These are phyloP conservation scores for Myotis lucifugus DNA, from an alignment of 2,113 vertebrate species.

Conservation along the genomic window DNA sequence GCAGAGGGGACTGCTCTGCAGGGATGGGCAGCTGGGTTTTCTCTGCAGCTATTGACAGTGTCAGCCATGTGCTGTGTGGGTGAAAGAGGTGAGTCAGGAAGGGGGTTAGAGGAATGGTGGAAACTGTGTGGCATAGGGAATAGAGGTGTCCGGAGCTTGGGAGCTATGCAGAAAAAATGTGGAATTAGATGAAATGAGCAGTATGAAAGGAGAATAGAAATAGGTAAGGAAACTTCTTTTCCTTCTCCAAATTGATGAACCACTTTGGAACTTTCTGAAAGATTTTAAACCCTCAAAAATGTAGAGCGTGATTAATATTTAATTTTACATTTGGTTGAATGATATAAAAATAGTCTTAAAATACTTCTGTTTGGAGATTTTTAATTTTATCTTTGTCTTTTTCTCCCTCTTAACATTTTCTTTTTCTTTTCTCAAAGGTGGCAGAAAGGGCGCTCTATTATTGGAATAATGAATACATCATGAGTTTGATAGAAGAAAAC, in stretches of 20 bases:
- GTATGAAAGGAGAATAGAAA: not conserved
- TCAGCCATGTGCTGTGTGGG: not conserved
- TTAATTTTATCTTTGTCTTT: slow-evolving; percentile 31
- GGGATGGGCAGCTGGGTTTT: not conserved
- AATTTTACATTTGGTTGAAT: slow-evolving; percentile 45
- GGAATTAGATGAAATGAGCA: not conserved
- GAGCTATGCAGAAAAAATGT: not conserved
- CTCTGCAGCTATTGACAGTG: not conserved
- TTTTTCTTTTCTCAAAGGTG: slow-evolving; percentile 87
- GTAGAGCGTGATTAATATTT: slow-evolving; percentile 44
- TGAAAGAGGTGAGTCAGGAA: not conserved
- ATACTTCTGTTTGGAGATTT: slow-evolving; percentile 51
- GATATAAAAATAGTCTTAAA: slow-evolving; percentile 52
- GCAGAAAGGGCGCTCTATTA: slow-evolving; percentile 98
- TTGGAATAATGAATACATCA: slow-evolving; percentile 99
- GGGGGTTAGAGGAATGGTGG: not conserved
- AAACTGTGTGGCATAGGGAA: not conserved
- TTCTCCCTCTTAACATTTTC: slow-evolving; percentile 65
- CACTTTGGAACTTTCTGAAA: slow-evolving; percentile 27
- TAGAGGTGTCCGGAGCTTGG: not conserved
- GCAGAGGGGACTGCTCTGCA: not conserved
- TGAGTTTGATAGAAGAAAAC: slow-evolving; percentile 99
- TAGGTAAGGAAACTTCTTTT: not conserved
- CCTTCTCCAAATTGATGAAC: not conserved
- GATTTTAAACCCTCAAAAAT: slow-evolving; percentile 23